phyloP scores from a whole-genome alignment of 1,140 invertebrate species.

The Zaprionus nigranus region DNA sequence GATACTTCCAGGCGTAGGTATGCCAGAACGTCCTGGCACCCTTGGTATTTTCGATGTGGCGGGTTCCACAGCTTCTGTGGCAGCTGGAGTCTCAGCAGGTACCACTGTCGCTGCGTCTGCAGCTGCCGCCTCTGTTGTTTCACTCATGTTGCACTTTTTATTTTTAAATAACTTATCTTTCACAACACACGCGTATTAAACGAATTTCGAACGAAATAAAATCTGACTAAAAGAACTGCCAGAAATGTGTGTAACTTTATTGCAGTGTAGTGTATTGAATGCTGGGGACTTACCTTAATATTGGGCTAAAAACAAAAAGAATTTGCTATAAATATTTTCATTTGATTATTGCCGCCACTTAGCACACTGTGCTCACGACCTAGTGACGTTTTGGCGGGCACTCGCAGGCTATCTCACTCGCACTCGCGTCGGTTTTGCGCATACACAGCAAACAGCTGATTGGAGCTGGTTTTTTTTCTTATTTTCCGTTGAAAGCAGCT shows the following conservation, averaged over 20 bases:
- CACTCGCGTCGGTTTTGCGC: slow-evolving; percentile 31
- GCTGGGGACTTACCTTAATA: slow-evolving; percentile 62
- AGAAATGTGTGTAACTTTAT: slow-evolving; percentile 14
- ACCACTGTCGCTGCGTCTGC: slow-evolving; percentile 19
- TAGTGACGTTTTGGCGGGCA: slow-evolving; percentile 63
- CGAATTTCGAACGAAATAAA: slow-evolving; percentile 49
- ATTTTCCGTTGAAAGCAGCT: slow-evolving; percentile 43
- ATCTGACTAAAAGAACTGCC: slow-evolving; percentile 20
- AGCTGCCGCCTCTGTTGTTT: slow-evolving; percentile 32
- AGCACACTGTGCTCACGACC: slow-evolving; percentile 45
- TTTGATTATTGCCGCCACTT: slow-evolving; percentile 8
- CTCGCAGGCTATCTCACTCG: slow-evolving; percentile 48
- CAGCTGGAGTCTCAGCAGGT: slow-evolving; percentile 1
- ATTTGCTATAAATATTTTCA: slow-evolving; percentile 28
- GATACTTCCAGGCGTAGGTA: slow-evolving; percentile 63
- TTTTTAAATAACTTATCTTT: slow-evolving; percentile 15
- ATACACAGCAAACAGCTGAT: slow-evolving; percentile 63
- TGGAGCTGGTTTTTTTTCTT: slow-evolving; percentile 44
- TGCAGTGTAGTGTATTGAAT: slow-evolving; percentile 12
- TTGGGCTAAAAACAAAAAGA: slow-evolving; percentile 9
- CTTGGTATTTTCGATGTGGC: slow-evolving; percentile 43
- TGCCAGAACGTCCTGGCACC: slow-evolving; percentile 48
- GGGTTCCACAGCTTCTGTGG: slow-evolving; percentile 17
- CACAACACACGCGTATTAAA: slow-evolving; percentile 64
- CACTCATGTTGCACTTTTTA: slow-evolving; percentile 61